phyloP scores from a whole-genome alignment of 2,113 vertebrate species.

The Scopus umbretta region DNA sequence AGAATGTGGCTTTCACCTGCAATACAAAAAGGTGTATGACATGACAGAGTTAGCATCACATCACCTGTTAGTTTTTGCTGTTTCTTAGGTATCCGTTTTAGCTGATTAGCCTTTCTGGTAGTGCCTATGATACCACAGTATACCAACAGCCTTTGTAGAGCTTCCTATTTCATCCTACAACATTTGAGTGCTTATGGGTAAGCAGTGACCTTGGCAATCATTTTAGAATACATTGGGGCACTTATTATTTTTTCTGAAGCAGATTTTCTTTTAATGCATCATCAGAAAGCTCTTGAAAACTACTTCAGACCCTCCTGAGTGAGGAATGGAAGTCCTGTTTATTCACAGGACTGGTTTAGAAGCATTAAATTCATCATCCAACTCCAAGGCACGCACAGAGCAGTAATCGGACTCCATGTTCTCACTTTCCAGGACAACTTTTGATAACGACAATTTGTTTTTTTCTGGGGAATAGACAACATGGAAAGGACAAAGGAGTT shows the following conservation, averaged over 20 bases:
- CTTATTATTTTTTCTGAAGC: neutral
- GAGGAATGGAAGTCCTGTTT: neutral
- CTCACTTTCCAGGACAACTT: neutral
- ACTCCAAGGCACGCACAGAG: neutral
- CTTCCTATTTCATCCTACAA: neutral
- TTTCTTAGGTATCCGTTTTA: neutral
- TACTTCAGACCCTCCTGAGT: neutral
- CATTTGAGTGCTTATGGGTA: neutral
- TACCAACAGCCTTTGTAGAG: neutral
- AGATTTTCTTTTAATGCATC: neutral
- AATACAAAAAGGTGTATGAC: neutral
- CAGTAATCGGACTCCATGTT: neutral
- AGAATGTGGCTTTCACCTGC: conserved; percentile 90
- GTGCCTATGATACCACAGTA: neutral
- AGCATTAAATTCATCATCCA: neutral
- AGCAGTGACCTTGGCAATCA: neutral
- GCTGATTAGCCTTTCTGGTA: neutral
- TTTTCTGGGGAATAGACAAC: neutral
- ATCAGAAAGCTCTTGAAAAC: conserved; percentile 5
- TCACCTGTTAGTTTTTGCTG: neutral
- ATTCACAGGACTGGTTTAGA: neutral
- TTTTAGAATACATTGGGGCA: neutral
- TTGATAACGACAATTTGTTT: neutral
- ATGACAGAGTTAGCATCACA: neutral
- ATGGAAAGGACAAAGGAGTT: neutral